Base-by-base conservation (phyloP, 1,140 invertebrate genomes). In the Dryas iulia region DNA sequence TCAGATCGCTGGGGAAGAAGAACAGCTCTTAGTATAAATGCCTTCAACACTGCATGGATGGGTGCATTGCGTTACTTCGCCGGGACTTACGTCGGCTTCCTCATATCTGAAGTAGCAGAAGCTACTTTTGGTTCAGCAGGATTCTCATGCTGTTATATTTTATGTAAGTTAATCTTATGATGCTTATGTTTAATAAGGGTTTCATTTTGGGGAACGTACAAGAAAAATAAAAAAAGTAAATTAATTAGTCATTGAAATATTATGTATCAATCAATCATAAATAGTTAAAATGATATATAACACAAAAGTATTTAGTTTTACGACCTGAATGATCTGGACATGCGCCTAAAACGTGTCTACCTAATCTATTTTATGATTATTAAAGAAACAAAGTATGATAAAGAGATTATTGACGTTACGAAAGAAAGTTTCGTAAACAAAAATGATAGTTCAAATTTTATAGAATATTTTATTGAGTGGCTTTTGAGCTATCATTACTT, bases 1-100 rank as follows among this genome's bases (percentile, higher is more conserved):
- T 95, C 95, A 1, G 95, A 96, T 86, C 80, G 81, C 5, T 92
- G 81, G 81, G 96, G 96, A 1, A 91, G 96, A n/a, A 93, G 94
- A 66, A 92, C 91, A 4, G 92, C 94, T 0, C 85, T 96, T 30
- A 89, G 94, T 11, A 71, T 94, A 71, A 93, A 93, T 30, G 93
- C 94, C 57, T 83, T 94, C 60, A 81, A 93, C 68, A 92, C 93
- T 5, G 93, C 93, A 8, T 83, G 95, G 58, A 88, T 94, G 26
- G 95, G 95, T 2, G 70, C 95, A 21, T 81, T 93, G 4, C 93
- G 94, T 59, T 94, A 94, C 23, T 95, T 94, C 71, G 93, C 95
- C 2, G 90, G 93, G 10, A 94, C 92, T 69, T 96, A 96, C 78
- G 76, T 90, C 21, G 93, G 92, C 67, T 96, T 96, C 75, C 47